A percentile compares a stretch with the other conserved stretches of the same genome.
phyloP scores from a whole-genome alignment of 1,140 invertebrate genomes.

The Mesaphorura yosii region DNA sequence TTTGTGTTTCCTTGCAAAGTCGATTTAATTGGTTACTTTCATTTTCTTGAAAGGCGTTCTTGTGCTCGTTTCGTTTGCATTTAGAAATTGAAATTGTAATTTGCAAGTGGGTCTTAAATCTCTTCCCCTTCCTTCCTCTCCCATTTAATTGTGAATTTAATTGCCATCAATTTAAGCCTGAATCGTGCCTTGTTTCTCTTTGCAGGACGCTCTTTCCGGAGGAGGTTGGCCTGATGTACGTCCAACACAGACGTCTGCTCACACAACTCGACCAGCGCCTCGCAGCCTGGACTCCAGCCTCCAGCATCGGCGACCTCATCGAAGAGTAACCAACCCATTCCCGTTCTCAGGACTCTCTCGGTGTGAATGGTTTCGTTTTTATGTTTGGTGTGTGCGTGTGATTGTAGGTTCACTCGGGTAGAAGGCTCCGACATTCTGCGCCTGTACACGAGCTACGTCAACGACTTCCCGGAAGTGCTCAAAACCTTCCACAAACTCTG shows the following conservation, averaged over 20 bases:
- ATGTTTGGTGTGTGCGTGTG: background rate
- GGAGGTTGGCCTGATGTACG: conserved; percentile 36
- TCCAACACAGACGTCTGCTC: conserved; percentile 37
- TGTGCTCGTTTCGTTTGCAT: too few species aligned
- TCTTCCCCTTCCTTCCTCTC: too few species aligned
- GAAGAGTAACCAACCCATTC: conserved; percentile 10
- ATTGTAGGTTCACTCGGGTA: background rate
- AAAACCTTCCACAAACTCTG: conserved; percentile 36
- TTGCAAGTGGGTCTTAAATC: too few species aligned
- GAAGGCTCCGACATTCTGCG: conserved; percentile 33
- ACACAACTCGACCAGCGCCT: conserved; percentile 36
- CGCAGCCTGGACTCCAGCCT: conserved; percentile 33
- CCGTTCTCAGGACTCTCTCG: background rate
- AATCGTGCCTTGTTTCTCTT: conserved; percentile 2
- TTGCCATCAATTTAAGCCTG: too few species aligned
- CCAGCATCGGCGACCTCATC: conserved; percentile 33
- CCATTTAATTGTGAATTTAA: too few species aligned
- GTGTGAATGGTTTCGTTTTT: conserved; percentile 5
- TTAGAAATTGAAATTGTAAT: too few species aligned
- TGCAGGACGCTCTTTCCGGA: conserved; percentile 36
- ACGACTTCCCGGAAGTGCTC: conserved; percentile 36
- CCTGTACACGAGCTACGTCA: conserved; percentile 35
- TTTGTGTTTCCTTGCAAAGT: too few species aligned
- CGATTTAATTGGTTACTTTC: too few species aligned
- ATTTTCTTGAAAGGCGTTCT: too few species aligned